Evolutionary conservation across 2,797 vertebrate genomes (phyloP).

Genomic region (Loris lydekkerianus): DNA sequence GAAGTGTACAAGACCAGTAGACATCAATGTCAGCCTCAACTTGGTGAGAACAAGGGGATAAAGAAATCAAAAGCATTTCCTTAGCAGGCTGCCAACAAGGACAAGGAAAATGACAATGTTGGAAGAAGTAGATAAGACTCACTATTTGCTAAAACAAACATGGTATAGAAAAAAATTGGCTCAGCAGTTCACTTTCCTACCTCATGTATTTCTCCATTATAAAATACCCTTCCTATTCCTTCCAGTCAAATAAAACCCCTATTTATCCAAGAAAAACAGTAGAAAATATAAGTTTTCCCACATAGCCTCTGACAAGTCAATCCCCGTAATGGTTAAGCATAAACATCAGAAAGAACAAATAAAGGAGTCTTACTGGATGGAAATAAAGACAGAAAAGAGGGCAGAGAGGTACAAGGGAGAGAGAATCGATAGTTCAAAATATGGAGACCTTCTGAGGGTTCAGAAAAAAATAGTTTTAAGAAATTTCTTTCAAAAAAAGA

Average conservation of each 20-base stretch:
- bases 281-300: background rate
- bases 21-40: background rate
- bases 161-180: constrained; percentile 7
- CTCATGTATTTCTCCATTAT: background rate
- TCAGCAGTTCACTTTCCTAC: background rate
- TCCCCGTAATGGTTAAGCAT: background rate
- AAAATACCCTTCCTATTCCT: constrained; percentile 8
- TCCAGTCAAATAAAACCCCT: constrained; percentile 1
- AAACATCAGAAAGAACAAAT: constrained; percentile 23
- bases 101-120: background rate
- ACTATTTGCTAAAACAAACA: constrained; percentile 37
- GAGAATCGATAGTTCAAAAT: background rate
- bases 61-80: background rate
- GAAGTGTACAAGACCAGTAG: background rate
- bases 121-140: background rate
- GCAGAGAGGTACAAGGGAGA: background rate
- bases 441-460: constrained; percentile 27
- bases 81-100: constrained; percentile 5
- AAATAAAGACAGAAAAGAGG: background rate
- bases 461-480: constrained; percentile 6
- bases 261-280: constrained; percentile 47
- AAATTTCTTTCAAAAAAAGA: constrained; percentile 39
- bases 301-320: background rate
- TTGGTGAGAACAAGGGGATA: background rate
- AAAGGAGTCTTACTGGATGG: background rate